Percentiles rank a stretch among this genome's conserved stretches.
Evolutionary conservation across 1,140 invertebrate genomes (phyloP).

Genomic region (Cylas formicarius): DNA sequence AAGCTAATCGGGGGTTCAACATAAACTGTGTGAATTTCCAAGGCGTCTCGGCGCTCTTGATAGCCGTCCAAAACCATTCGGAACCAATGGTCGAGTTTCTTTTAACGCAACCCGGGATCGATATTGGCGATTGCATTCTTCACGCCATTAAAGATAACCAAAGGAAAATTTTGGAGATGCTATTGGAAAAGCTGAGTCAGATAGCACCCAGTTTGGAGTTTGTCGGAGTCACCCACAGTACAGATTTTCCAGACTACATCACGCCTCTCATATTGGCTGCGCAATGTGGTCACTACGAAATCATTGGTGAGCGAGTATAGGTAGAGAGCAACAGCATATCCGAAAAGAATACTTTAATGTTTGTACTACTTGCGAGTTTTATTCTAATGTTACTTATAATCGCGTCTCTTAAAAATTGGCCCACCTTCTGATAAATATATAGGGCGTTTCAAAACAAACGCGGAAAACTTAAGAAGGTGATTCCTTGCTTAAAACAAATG

Average conservation of each 20-base stretch:
- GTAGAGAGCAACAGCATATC: background rate
- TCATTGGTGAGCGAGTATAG: constrained; percentile 42
- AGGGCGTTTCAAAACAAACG: too few species aligned
- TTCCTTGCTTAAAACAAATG: too few species aligned
- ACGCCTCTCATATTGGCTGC: constrained; percentile 67
- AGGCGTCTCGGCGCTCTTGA: constrained; percentile 49
- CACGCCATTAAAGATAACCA: constrained; percentile 49
- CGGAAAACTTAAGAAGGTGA: too few species aligned
- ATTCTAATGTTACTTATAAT: too few species aligned
- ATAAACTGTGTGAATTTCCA: constrained; percentile 48
- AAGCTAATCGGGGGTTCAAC: constrained; percentile 41
- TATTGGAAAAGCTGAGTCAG: constrained; percentile 46
- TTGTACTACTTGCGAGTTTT: too few species aligned
- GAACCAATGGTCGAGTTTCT: constrained; percentile 49
- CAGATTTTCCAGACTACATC: constrained; percentile 60
- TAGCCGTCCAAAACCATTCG: constrained; percentile 47
- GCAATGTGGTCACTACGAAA: constrained; percentile 61
- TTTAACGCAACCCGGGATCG: constrained; percentile 44
- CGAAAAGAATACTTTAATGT: background rate
- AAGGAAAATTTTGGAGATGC: constrained; percentile 42
- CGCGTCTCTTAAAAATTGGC: too few species aligned
- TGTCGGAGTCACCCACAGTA: constrained; percentile 45
- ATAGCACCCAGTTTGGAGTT: constrained; percentile 45
- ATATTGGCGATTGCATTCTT: constrained; percentile 49
- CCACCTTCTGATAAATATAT: too few species aligned